Evolutionary conservation across 2,888 invertebrate species (phyloP).

Genomic region (Phalera bucephala): DNA sequence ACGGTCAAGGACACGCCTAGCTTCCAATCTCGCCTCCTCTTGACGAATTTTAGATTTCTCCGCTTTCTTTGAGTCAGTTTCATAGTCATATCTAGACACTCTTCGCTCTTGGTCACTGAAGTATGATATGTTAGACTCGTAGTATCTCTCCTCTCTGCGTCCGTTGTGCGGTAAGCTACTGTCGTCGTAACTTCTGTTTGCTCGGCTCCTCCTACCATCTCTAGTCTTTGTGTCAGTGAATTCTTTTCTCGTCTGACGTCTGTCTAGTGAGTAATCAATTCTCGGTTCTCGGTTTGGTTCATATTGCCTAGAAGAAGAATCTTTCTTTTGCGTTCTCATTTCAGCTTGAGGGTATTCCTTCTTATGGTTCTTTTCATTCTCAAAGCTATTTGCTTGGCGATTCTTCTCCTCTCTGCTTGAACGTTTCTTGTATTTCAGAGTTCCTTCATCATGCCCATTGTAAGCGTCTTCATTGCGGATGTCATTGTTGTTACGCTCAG

Average conservation of each 20-base stretch:
- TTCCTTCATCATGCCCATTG: slow-evolving; percentile 72
- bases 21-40: slow-evolving; percentile 74
- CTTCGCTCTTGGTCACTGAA: slow-evolving; percentile 72
- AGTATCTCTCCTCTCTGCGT: slow-evolving; percentile 69
- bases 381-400: slow-evolving; percentile 55
- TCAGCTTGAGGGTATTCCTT: slow-evolving; percentile 71
- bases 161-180: slow-evolving; percentile 71
- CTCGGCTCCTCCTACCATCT: slow-evolving; percentile 55
- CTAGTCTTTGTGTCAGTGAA: slow-evolving; percentile 59
- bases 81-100: slow-evolving; percentile 72
- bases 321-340: slow-evolving; percentile 63
- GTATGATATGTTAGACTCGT: slow-evolving; percentile 75
- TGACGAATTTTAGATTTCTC: slow-evolving; percentile 77
- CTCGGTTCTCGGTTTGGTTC: slow-evolving; percentile 62
- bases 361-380: slow-evolving; percentile 58
- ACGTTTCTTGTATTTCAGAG: slow-evolving; percentile 75
- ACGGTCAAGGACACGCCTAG: slow-evolving; percentile 65
- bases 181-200: slow-evolving; percentile 73
- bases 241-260: slow-evolving; percentile 66
- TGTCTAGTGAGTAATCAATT: slow-evolving; percentile 74
- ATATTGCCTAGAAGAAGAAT: slow-evolving; percentile 44
- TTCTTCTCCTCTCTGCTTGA: slow-evolving; percentile 68
- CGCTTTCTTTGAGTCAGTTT: slow-evolving; percentile 80
- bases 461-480: slow-evolving; percentile 60
- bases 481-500: slow-evolving; percentile 66